phyloP scores from a whole-genome alignment of 2,113 vertebrate species.

The Saccopteryx bilineata region DNA sequence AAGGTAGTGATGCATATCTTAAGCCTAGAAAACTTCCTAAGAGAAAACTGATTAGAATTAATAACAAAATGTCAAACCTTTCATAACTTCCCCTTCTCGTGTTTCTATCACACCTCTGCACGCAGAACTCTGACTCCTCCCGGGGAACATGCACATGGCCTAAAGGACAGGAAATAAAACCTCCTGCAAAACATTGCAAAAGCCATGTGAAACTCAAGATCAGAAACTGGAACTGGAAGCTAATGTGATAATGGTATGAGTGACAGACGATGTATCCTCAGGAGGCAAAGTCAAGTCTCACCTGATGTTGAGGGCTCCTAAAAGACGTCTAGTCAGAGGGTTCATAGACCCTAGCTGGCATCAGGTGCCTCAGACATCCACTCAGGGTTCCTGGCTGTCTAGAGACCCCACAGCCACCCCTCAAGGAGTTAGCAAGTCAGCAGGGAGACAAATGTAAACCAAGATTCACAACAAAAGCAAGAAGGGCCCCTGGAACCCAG shows the following conservation, averaged over 20 bases:
- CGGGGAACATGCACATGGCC: not conserved
- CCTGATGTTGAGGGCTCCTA: not conserved
- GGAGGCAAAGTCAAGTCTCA: not conserved
- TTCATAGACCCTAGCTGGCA: not conserved
- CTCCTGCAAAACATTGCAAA: not conserved
- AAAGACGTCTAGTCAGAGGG: not conserved
- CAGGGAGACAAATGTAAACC: not conserved
- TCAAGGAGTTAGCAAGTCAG: not conserved
- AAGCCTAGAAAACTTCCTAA: constrained; percentile 12
- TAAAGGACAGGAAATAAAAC: not conserved
- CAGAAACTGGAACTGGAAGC: not conserved
- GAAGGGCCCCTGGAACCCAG: not conserved
- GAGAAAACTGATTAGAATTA: not conserved
- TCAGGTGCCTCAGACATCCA: not conserved
- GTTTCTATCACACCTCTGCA: not conserved
- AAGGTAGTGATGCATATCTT: not conserved
- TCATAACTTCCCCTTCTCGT: not conserved
- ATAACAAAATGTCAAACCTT: not conserved
- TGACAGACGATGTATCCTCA: constrained; percentile 61
- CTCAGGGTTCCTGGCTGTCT: not conserved
- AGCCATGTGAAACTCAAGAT: constrained; percentile 63
- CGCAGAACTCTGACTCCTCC: not conserved
- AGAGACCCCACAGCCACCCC: not conserved
- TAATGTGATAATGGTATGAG: not conserved
- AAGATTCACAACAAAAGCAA: not conserved